Evolutionary conservation across 2,888 invertebrate species (phyloP), one percentile per base, ranked within the genome.

Genomic region (Eupithecia centaureata): DNA sequence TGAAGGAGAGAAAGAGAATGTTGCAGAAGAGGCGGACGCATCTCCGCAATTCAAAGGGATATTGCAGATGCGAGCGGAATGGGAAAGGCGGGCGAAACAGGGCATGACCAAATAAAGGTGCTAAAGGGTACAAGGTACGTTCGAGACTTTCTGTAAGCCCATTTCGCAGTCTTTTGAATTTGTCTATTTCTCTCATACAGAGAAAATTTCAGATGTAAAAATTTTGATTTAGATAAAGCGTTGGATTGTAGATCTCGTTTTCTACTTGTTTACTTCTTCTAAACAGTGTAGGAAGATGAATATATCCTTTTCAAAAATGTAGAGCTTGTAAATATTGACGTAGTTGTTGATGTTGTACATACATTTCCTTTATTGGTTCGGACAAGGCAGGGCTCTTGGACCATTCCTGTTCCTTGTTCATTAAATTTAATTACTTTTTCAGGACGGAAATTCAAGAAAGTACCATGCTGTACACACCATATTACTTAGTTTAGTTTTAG

Each of bases 51-150:
- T 96, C 79, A 96, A 96, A 81, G 95, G 96, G 70, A 96, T 96
- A 73, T 94, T 95, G 82, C 96, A 96, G 81, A 94, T 96, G 81
- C 94, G 95, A 67, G 96, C 96, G 7, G 96, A 96, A 82, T 96
- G 96, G 96, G 96, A 96, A 85, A 94, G 96, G 77, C 92, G 96
- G 76, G 96, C 96, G 42, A 96, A 96, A 87, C 95, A 95, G 87
- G 95, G 95, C 77, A 94, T 94, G 91, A 94, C 94, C 90, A 95
- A 95, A 90, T 94, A 89, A 87, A 84, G 91, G 92, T 92, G 92
- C 92, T 92, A 91, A 61, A 32, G 42, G 81, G 85, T 84, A 82
- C 82, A 84, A 86, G 84, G 84, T 77, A 75, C 73, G 73, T 59
- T 51, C 22, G 8, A 28, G n/a, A 10, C n/a, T 27, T 32, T 22